Evolutionary conservation across 2,888 invertebrate genomes (phyloP).

Genomic region (Axea sp.): DNA sequence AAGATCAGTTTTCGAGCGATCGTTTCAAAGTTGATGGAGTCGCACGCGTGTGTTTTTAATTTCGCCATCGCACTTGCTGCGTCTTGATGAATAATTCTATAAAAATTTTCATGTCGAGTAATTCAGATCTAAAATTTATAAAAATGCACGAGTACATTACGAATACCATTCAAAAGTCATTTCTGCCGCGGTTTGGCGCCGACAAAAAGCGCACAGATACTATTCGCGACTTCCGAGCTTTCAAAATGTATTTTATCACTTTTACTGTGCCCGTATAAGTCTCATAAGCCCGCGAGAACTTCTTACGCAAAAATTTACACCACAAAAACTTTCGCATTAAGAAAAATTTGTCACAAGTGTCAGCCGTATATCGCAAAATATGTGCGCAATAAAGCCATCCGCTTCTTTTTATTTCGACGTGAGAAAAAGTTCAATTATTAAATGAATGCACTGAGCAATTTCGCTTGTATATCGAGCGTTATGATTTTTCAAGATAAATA

Average conservation of each 20-base stretch:
- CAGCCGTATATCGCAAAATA: conserved; percentile 2
- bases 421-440: conserved; percentile 11
- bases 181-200: neutral
- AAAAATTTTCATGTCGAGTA: conserved; percentile 4
- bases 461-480: neutral
- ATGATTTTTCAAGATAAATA: conserved; percentile 4
- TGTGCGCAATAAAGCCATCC: conserved; percentile 11
- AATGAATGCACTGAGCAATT: conserved; percentile 1
- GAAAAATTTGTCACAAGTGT: conserved; percentile 31
- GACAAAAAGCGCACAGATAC: conserved; percentile 1
- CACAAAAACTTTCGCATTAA: conserved; percentile 27
- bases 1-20: conserved; percentile 13
- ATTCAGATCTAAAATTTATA: neutral
- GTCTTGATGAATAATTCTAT: conserved; percentile 1
- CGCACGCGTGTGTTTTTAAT: neutral
- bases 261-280: conserved; percentile 15
- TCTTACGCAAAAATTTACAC: conserved; percentile 31
- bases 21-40: too few relatives aligned
- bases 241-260: conserved; percentile 25
- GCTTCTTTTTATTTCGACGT: conserved; percentile 14
- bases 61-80: neutral
- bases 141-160: neutral
- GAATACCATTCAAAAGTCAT: conserved; percentile 9
- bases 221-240: too few relatives aligned
- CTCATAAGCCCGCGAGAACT: conserved; percentile 9